Percentiles rank a stretch among this genome's conserved stretches.
These are phyloP conservation scores for Cathartes aura DNA, from an alignment of 2,113 vertebrate genomes.

Conservation along the genomic window DNA sequence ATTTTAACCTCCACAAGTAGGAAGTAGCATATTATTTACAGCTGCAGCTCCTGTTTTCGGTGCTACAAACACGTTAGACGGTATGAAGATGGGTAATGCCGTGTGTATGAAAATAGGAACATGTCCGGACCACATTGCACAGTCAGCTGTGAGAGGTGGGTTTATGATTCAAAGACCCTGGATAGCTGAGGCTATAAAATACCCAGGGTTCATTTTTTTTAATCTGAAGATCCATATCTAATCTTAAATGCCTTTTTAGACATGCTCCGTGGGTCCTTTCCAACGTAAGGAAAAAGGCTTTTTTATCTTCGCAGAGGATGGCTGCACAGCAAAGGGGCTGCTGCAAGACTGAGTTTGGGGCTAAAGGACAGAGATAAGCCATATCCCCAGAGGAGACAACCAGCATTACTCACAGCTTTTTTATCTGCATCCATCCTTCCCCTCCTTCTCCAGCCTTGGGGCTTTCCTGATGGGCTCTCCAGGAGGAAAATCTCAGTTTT, in stretches of 20 bases:
- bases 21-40: neutral
- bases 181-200: neutral
- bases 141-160: neutral
- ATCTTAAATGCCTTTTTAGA: neutral
- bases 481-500: neutral
- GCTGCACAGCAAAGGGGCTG: neutral
- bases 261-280: neutral
- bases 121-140: neutral
- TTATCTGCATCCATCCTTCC: neutral
- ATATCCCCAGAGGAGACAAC: neutral
- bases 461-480: neutral
- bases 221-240: neutral
- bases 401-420: neutral
- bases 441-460: neutral
- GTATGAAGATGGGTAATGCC: neutral
- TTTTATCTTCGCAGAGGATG: neutral
- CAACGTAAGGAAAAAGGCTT: neutral
- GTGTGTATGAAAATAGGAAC: rapidly evolving
- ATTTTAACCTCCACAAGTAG: neutral
- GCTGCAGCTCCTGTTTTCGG: neutral
- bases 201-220: neutral
- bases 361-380: neutral
- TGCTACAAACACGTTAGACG: neutral
- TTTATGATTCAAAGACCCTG: neutral
- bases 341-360: neutral